Percentiles rank a stretch among this genome's conserved stretches.
Evolutionary conservation across 2,113 vertebrate genomes (phyloP).

Genomic region (Phalacrocorax brasilianus): DNA sequence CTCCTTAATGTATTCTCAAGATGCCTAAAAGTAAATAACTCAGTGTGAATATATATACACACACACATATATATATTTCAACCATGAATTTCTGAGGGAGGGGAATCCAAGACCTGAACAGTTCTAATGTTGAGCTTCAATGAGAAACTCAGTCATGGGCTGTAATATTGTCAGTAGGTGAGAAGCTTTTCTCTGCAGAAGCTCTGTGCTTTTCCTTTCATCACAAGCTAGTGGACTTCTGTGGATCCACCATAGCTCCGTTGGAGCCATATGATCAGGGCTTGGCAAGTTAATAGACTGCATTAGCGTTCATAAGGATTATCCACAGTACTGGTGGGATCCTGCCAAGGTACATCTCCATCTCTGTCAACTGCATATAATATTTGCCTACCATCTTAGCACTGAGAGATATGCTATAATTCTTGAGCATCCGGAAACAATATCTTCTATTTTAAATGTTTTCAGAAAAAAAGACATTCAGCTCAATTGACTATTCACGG

Average conservation of each 20-base stretch:
- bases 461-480: neutral
- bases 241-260: neutral
- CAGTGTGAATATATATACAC: fast-evolving
- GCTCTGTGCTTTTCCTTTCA: neutral
- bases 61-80: neutral
- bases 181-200: neutral
- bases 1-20: neutral
- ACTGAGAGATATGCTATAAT: neutral
- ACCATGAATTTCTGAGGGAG: neutral
- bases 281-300: neutral
- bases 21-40: neutral
- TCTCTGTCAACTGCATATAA: neutral
- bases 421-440: neutral
- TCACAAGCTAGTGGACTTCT: neutral
- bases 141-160: neutral
- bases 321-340: neutral
- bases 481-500: neutral
- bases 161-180: neutral
- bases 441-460: neutral
- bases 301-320: neutral
- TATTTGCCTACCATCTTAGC: neutral
- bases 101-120: neutral
- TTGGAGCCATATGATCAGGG: neutral
- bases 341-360: neutral
- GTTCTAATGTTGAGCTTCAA: neutral